Evolutionary conservation across 1,140 invertebrate species (phyloP), one percentile per base, ranked within the genome.

Genomic region (Drosophila pseudoananassae): DNA sequence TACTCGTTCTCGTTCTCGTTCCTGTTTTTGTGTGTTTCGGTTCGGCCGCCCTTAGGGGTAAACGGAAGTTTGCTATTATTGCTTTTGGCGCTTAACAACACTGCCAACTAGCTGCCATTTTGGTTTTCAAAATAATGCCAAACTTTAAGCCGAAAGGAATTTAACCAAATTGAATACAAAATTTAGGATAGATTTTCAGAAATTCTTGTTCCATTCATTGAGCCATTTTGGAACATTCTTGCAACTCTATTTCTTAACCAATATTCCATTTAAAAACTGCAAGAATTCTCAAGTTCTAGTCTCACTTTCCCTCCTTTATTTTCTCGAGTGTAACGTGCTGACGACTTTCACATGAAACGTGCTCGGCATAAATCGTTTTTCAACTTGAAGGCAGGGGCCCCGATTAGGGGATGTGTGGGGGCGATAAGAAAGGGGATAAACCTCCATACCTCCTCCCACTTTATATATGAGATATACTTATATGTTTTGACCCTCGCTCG

Each of bases 321-420:
- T 80, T 59, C 63, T 55, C 40, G 46, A 50, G 56, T 61, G 76
- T 78, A 78, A 78, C 76, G 75, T 78, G 76, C 76, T 61, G 78
- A 81, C 72, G 78, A 81, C 72, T 81, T 72, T 66, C 72, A 50
- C 72, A 81, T 72, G 78, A 76, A 72, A 81, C 78, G 78, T 81
- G 78, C 78, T 59, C 40, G 60, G 78, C 78, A 81, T 81, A 81
- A 76, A 76, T 81, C 78, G 56, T 40, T 59, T 12, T 53, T 47
- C 14, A 15, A 51, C 52, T 69, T 3, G 25, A 23, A 10, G 49
- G 23, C 29, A 40, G 46, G 10, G 23, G 25, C 27, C 8, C 14
- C 43, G 29, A 51, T 72, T 72, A 63, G 46, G 46, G 50, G 29
- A 43, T 52, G 40, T 60, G 38, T n/a, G 38, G 23, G n/a, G 15